Evolutionary conservation across 2,797 vertebrate genomes (phyloP).

Genomic region (Chaunax sp.): DNA sequence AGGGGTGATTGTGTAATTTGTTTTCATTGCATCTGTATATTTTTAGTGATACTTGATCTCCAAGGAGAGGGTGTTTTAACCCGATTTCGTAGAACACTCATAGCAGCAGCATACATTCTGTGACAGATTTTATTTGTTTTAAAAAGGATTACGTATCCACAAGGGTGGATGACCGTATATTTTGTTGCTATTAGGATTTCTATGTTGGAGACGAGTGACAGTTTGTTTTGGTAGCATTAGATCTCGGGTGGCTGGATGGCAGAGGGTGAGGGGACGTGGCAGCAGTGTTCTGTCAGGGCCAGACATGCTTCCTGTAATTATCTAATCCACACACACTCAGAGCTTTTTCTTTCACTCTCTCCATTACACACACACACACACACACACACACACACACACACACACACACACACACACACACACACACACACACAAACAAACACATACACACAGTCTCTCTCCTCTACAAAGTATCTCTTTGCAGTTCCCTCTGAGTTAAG

Average conservation of each 20-base stretch:
- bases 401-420: slow-evolving; percentile 23
- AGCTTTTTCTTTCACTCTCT: slow-evolving; percentile 12
- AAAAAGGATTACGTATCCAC: slow-evolving; percentile 73
- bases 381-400: slow-evolving; percentile 34
- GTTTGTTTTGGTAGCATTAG: slow-evolving; percentile 75
- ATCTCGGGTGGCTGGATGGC: slow-evolving; percentile 59
- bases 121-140: slow-evolving; percentile 72
- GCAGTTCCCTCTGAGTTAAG: slow-evolving; percentile 30
- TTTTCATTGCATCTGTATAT: slow-evolving; percentile 66
- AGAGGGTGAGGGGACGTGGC: slow-evolving; percentile 66
- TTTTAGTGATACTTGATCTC: slow-evolving; percentile 71
- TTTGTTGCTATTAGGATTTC: slow-evolving; percentile 68
- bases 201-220: slow-evolving; percentile 62
- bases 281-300: slow-evolving; percentile 65
- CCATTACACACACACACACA: background rate
- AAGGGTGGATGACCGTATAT: slow-evolving; percentile 54
- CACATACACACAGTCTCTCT: slow-evolving; percentile 16
- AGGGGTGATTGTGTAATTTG: slow-evolving; percentile 54
- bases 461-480: slow-evolving; percentile 18
- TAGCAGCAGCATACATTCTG: slow-evolving; percentile 28
- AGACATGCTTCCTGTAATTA: slow-evolving; percentile 82
- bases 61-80: slow-evolving; percentile 52
- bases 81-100: slow-evolving; percentile 54
- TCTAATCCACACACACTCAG: slow-evolving; percentile 66
- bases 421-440: slow-evolving; percentile 11